phyloP scores from a whole-genome alignment of 2,888 invertebrate genomes.

The Prenolepis imparis region DNA sequence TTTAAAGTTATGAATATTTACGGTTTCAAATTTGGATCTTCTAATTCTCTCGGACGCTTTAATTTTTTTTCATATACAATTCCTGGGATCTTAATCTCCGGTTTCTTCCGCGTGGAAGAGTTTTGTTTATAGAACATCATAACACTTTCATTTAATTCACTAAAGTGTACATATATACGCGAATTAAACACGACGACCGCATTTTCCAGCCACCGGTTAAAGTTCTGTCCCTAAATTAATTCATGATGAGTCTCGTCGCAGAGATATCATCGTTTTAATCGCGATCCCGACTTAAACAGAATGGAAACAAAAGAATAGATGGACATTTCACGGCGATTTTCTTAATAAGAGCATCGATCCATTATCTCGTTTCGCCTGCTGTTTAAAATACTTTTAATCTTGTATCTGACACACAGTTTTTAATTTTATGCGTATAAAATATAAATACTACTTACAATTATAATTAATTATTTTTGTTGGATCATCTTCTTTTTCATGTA shows the following conservation, averaged over 20 bases:
- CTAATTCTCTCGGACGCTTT: not conserved
- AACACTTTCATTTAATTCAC: not conserved
- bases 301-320: constrained; percentile 9
- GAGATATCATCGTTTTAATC: constrained; percentile 3
- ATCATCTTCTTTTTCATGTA: not conserved
- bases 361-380: not conserved
- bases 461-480: not conserved
- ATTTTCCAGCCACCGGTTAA: not conserved
- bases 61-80: not conserved
- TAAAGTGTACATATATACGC: not conserved
- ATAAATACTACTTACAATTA: not conserved
- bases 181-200: not conserved
- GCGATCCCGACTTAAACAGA: not conserved
- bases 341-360: not conserved
- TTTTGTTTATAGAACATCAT: not conserved
- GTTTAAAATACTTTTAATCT: not conserved
- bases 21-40: not conserved
- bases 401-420: not conserved
- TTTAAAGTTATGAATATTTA: not conserved
- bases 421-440: not conserved
- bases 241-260: not conserved
- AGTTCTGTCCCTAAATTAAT: not conserved
- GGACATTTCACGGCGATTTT: not conserved
- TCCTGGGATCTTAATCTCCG: not conserved
- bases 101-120: not conserved